phyloP scores from a whole-genome alignment of 2,888 invertebrate species.

The Perizoma flavofasciatum region DNA sequence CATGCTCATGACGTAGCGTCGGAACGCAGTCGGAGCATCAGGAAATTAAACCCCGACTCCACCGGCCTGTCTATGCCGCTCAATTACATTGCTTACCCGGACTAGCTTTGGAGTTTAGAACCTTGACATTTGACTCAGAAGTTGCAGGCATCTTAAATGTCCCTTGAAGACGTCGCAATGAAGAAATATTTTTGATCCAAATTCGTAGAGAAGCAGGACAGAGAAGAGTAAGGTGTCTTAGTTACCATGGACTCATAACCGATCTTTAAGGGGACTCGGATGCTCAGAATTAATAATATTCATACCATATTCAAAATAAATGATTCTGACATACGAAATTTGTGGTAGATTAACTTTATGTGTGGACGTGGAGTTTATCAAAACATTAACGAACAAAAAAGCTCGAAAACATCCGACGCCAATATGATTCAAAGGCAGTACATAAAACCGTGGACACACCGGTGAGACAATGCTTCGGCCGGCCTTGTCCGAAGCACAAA shows the following conservation, averaged over 20 bases:
- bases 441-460: slow-evolving; percentile 37
- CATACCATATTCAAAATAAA: no score
- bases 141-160: not conserved
- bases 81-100: slow-evolving; percentile 37
- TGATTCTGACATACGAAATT: no score
- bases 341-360: no score
- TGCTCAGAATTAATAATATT: no score
- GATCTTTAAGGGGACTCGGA: no score
- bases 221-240: not conserved
- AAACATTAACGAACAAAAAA: slow-evolving; percentile 28
- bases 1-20: slow-evolving; percentile 24
- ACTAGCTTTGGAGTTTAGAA: slow-evolving; percentile 31
- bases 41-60: slow-evolving; percentile 39
- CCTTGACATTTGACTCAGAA: slow-evolving; percentile 25
- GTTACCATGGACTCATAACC: not conserved
- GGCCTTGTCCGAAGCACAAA: slow-evolving; percentile 51
- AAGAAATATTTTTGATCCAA: not conserved
- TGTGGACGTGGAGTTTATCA: slow-evolving; percentile 3
- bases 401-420: slow-evolving; percentile 31
- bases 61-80: slow-evolving; percentile 38
- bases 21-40: slow-evolving; percentile 26
- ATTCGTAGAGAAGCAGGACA: not conserved
- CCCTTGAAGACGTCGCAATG: not conserved
- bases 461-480: slow-evolving; percentile 43
- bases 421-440: slow-evolving; percentile 38